Evolutionary conservation across 2,797 vertebrate genomes (phyloP).

Genomic region (Coracias cyanogaster): DNA sequence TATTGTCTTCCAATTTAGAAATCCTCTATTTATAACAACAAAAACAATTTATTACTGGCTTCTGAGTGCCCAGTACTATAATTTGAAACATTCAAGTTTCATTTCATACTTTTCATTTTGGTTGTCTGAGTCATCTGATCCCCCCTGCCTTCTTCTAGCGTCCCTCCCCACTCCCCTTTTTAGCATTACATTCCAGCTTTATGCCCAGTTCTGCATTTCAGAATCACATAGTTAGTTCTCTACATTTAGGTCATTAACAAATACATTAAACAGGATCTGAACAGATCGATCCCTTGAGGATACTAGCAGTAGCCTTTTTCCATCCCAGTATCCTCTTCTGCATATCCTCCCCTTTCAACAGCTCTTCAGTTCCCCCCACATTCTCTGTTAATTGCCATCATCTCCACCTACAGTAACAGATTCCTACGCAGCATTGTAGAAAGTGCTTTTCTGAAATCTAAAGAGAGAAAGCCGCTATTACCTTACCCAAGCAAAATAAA

Average conservation of each 20-base stretch:
- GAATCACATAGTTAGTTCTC: background rate
- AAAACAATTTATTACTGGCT: background rate
- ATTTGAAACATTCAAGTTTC: background rate
- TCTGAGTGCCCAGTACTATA: background rate
- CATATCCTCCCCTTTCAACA: background rate
- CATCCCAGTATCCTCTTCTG: background rate
- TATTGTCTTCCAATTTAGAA: background rate
- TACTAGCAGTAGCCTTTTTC: background rate
- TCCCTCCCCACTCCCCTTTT: background rate
- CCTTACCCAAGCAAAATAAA: background rate
- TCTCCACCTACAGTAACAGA: background rate
- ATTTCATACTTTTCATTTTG: background rate
- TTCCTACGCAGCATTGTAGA: background rate
- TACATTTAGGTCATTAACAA: background rate
- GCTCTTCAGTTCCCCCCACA: background rate
- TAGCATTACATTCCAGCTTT: background rate
- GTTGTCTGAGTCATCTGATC: background rate
- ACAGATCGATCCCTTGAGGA: background rate
- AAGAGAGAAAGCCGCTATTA: background rate
- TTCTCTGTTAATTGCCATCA: background rate
- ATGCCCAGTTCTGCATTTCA: background rate
- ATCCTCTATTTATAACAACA: background rate
- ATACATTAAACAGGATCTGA: background rate
- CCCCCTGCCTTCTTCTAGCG: background rate
- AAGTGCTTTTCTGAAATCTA: background rate